Conservation (phyloP, 2,888 invertebrate genomes). For the Gerosis bhagava region DNA sequence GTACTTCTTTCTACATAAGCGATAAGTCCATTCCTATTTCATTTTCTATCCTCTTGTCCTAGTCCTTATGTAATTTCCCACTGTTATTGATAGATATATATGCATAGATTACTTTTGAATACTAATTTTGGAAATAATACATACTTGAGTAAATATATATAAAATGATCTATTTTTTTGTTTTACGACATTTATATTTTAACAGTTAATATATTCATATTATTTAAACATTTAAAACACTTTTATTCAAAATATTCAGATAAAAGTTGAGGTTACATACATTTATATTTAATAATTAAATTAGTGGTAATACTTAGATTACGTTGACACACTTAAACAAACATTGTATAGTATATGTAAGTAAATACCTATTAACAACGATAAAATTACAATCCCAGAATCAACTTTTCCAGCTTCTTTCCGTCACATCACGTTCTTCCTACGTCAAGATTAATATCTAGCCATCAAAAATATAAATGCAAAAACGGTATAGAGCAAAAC, state of each 20-base stretch:
- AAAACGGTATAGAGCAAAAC: constrained; percentile 61
- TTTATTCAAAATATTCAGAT: constrained; percentile 36
- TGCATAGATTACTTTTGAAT: too few relatives aligned
- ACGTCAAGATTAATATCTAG: constrained; percentile 43
- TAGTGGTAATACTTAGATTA: constrained; percentile 52
- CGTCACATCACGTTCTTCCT: constrained; percentile 50
- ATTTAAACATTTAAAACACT: constrained; percentile 28
- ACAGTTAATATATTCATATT: constrained; percentile 21
- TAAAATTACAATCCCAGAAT: constrained; percentile 60
- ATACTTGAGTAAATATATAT: constrained; percentile 30
- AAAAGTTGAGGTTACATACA: constrained; percentile 51
- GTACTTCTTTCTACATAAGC: constrained; percentile 10
- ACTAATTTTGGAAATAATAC: too few relatives aligned
- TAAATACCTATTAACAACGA: constrained; percentile 66
- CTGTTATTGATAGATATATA: too few relatives aligned
- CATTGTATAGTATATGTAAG: constrained; percentile 56
- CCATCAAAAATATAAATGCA: constrained; percentile 52
- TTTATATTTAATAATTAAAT: constrained; percentile 43
- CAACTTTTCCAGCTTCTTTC: constrained; percentile 43
- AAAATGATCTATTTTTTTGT: constrained; percentile 31
- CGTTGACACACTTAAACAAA: constrained; percentile 58
- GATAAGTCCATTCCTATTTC: constrained; percentile 9
- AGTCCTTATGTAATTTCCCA: too few relatives aligned
- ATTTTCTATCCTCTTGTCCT: too few relatives aligned
- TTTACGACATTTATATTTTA: constrained; percentile 19